Base-by-base conservation (phyloP, 2,113 vertebrate species). In the Bungarus multicinctus region DNA sequence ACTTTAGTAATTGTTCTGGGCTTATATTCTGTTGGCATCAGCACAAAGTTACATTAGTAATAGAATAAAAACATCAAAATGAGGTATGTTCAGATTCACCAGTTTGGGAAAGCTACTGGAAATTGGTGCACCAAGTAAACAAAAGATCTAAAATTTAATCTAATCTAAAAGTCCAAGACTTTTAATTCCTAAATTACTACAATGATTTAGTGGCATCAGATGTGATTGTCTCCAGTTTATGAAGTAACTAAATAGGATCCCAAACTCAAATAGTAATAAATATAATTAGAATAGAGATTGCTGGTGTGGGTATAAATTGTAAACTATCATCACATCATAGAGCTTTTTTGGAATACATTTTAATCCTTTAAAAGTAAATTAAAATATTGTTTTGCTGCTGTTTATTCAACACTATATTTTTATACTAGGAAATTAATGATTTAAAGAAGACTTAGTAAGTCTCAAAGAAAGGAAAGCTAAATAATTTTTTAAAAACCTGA, bases 381-480 rank as follows among this genome's bases (percentile, higher is more conserved):
- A 86, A 85, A 90, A 85, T 86, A 58, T 85, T 85, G 39, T 93
- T 93, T 89, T 60, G 55, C 25, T 30, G 69, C 43, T 52, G 27
- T 39, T 52, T 60, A 81, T 58, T 60, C 86, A 39, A 55, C 11
- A 93, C 52, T 93, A 34, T 25, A 90, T 60, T 50, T 60, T 45
- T 52, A 57, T 50, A 23, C 58, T 39, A 60, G 92, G 58, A 88
- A 88, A 39, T 69, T 34, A 18, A 1, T 11, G 16, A 9, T 47
- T 85, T 91, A 86, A 93, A 95, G 91, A 92, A 93, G 50, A 50
- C 30, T 54, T 50, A 47, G 88, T 22, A 89, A n/a, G 69, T 85
- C 58, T 89, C 7, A 57, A 50, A 90, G 54, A 85, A 34, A 16
- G 20, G 54, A 52, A 30, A 55, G 50, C 50, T 27, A 89, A 88